Base-by-base conservation (phyloP, 2,888 invertebrate genomes). In the Tenthredo mesomela region DNA sequence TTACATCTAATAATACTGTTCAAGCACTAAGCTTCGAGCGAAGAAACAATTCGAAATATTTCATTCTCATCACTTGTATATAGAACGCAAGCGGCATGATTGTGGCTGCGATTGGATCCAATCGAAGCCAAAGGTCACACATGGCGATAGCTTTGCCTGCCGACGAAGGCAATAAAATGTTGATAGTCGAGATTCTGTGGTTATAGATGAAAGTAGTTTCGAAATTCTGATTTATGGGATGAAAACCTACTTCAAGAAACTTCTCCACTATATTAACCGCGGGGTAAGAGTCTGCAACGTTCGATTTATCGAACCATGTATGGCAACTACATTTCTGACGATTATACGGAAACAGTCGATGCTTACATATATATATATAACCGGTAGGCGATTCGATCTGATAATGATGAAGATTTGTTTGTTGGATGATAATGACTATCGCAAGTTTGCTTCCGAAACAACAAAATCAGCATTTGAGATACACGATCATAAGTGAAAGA, bases 61-160 rank as follows among this genome's bases (percentile, higher is more conserved):
- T 29, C n/a, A 43, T 21, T 71, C 6, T 71, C 40, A 0, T 43
- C 10, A 0, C 10, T 10, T 65, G 12, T 70, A 37, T 33, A 37
- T 33, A 21, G 15, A 15, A 21, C 21, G 15, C 67, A 21, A 37
- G 70, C 7, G 3, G 18, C 7, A 70, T n/a, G 37, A 70, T 12
- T 70, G 33, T 33, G 37, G 70, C 33, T 37, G 33, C 37, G 15
- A 37, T 29, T 33, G 70, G 33, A n/a, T 33, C 5, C 6, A 37
- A 70, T 73, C 71, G 21, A 40, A 43, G 29, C n/a, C 43, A 73
- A 73, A 43, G 71, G 71, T 73, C 43, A 10, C 37, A 71, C n/a
- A 73, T n/a, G 43, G 43, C 40, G 21, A 73, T 43, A 43, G n/a
- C 71, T 29, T 73, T 43, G 43, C 21, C 43, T 43, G 43, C 43